Evolutionary conservation across 2,888 invertebrate genomes (phyloP), one percentile per base, ranked within the genome.

Genomic region (Eulithis prunata): DNA sequence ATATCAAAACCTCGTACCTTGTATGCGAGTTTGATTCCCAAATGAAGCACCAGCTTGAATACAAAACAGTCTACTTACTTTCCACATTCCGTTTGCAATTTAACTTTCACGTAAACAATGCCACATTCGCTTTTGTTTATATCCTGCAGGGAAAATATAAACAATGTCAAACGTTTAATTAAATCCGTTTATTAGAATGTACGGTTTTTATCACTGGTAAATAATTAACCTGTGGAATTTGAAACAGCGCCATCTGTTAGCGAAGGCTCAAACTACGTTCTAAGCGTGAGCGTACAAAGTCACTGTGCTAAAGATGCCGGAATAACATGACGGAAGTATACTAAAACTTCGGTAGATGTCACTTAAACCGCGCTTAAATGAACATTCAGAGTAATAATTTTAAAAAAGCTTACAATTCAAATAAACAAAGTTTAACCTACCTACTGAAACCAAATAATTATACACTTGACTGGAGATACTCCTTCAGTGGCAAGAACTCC

Each of bases 1-100:
- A n/a, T 46, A 46, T n/a, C n/a, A n/a, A n/a, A n/a, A n/a, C n/a
- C n/a, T n/a, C n/a, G n/a, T n/a, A n/a, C n/a, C n/a, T n/a, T n/a
- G n/a, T 5, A 51, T 12, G 13, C 46, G 47, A 14, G 60, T 61
- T 66, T 21, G 21, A 60, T 32, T 63, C 63, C 57, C 63, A 59
- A 62, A 58, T 59, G 54, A 46, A 54, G 14, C 69, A 57, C 54
- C 54, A 36, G 28, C 36, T 51, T 66, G 72, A 55, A 72, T 72
- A 71, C 69, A 62, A 70, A 66, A 61, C 36, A 58, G 62, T 68
- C 28, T 52, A 66, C 72, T 72, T 52, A 66, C 72, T 72, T 72
- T 72, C 68, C 54, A 59, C 53, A 62, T 59, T 72, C 47, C 52
- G 51, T 63, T 64, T 64, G 38, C 64, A 61, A n/a, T 64, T 67